These are phyloP conservation scores for Aphidius ervi DNA, from an alignment of 1,140 invertebrate species.

Conservation along the genomic window DNA sequence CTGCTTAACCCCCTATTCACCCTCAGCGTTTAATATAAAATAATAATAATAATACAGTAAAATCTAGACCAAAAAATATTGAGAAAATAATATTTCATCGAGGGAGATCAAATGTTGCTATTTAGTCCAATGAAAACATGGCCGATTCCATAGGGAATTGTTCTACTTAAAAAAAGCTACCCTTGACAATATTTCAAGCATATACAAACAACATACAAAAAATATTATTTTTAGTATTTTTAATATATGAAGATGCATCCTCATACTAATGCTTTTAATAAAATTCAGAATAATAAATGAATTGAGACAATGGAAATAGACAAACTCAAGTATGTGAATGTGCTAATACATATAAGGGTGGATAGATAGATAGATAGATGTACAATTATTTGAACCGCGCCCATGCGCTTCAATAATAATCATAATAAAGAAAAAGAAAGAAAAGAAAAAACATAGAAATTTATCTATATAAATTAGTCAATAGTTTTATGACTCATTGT, in stretches of 20 bases:
- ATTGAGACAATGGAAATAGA: too few species aligned
- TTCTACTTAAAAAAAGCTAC: too few species aligned
- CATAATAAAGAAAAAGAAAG: conserved; percentile 23
- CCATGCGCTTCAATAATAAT: conserved; percentile 37
- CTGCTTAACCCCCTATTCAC: not conserved
- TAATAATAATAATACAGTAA: not conserved
- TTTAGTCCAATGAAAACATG: conserved; percentile 10
- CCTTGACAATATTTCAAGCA: too few species aligned
- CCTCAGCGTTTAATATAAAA: not conserved
- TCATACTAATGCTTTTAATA: too few species aligned
- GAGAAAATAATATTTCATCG: not conserved
- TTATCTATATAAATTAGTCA: too few species aligned
- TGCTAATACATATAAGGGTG: conserved; percentile 24
- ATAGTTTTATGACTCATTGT: too few species aligned
- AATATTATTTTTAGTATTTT: too few species aligned
- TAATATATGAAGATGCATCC: too few species aligned
- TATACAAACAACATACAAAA: too few species aligned
- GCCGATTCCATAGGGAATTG: conserved; percentile 13
- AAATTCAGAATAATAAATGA: too few species aligned
- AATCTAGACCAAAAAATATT: not conserved
- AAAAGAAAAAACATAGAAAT: too few species aligned
- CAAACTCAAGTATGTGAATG: too few species aligned
- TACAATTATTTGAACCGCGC: conserved; percentile 36
- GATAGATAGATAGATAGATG: conserved; percentile 24
- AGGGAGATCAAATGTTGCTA: not conserved